Conservation (phyloP, 2,888 invertebrate species). For the Tipula vernalis region DNA sequence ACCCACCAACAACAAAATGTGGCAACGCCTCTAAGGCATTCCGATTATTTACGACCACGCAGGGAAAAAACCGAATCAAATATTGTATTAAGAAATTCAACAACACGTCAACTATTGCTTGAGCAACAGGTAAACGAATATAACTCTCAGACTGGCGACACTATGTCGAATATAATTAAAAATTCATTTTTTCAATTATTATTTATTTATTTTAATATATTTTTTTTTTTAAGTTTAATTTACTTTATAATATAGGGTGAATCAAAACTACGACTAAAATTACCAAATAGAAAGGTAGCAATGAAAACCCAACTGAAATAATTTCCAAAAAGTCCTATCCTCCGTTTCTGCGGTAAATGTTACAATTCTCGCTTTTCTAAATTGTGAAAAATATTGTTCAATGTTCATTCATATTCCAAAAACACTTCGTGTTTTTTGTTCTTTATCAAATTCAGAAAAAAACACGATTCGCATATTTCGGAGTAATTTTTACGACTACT, state of each 20-base stretch:
- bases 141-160: conserved; percentile 12
- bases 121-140: conserved; percentile 27
- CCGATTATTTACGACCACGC: conserved; percentile 49
- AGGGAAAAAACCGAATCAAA: conserved; percentile 84
- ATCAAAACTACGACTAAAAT: not conserved
- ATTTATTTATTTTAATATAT: not conserved
- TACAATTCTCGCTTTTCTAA: not conserved
- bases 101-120: conserved; percentile 36
- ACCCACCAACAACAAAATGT: conserved; percentile 16
- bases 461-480: not conserved
- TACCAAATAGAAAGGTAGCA: not conserved
- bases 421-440: not conserved
- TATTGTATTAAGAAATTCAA: conserved; percentile 58
- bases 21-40: conserved; percentile 28
- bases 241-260: not conserved
- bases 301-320: not conserved
- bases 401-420: not conserved
- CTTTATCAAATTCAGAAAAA: not conserved
- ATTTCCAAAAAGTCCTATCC: not conserved
- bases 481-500: not conserved
- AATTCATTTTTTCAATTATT: not conserved
- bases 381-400: not conserved
- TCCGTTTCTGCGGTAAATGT: not conserved
- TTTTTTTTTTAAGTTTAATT: not conserved
- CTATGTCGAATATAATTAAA: not conserved